phyloP scores from a whole-genome alignment of 2,888 invertebrate species.

The Frankliniella intonsa region DNA sequence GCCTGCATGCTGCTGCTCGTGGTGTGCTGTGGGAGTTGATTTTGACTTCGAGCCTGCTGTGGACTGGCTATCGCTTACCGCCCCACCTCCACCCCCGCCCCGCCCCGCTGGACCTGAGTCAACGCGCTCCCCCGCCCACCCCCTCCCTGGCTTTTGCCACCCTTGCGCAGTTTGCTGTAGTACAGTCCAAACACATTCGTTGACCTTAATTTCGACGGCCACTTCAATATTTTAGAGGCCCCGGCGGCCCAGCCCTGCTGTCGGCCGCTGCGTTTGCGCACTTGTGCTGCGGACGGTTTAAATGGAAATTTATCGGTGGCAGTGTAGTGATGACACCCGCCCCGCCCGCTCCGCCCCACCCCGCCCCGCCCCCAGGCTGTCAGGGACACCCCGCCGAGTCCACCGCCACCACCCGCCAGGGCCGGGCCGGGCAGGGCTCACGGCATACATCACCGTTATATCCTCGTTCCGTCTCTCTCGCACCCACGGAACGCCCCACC shows the following conservation, averaged over 20 bases:
- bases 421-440: neutral
- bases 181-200: neutral
- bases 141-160: neutral
- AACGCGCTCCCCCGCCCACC: no score
- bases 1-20: no score
- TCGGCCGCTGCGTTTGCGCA: neutral
- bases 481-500: neutral
- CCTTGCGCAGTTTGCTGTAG: neutral
- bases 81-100: neutral
- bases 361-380: neutral
- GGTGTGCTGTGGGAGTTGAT: neutral
- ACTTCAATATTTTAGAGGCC: neutral
- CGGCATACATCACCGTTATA: slow-evolving; percentile 25
- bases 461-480: slow-evolving; percentile 6
- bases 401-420: neutral
- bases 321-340: slow-evolving; percentile 19
- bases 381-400: slow-evolving; percentile 19
- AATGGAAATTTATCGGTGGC: slow-evolving; percentile 14
- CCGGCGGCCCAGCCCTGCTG: neutral
- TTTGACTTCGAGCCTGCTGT: neutral
- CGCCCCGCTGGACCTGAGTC: no score
- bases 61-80: neutral
- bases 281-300: neutral
- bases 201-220: slow-evolving; percentile 16
- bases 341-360: neutral